Base-by-base conservation (phyloP, 1,140 invertebrate species). In the Tribolium madens region DNA sequence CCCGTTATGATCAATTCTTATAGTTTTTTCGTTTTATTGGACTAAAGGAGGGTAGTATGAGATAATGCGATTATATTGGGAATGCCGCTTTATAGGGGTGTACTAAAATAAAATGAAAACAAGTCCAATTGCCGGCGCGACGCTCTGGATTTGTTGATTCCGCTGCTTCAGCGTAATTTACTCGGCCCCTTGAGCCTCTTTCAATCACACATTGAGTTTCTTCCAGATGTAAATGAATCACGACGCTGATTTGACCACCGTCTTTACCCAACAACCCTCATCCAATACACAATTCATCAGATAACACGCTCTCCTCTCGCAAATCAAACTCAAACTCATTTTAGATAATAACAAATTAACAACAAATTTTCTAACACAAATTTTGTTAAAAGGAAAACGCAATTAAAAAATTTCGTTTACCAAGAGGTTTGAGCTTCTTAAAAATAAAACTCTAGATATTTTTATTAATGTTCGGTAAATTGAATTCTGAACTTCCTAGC, bases 81-180 rank as follows among this genome's bases (percentile, higher is more conserved):
- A 78, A 80, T 78, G 57, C 73, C 73, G 42, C 69, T 78, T 77
- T 80, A 76, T 77, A 77, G 78, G 82, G 81, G 78, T 76, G 75
- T 70, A 76, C 73, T 79, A 76, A 81, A 81, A 83, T 82, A 83
- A 83, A 83, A 83, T 83, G 80, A 83, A 83, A 83, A 82, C 80
- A 81, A 78, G 80, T 77, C 50, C 80, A 80, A 83, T 83, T 83
- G 82, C 73, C 79, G 77, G 31, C 53, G 72, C 68, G 52, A 18
- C 70, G 75, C 36, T 14, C 48, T 18, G 75, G 75, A 80, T 80
- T 81, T 80, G 77, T 78, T 68, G 79, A 78, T 75, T 79, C 76
- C 77, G 68, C 70, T 33, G 69, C 70, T 76, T 76, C 70, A 47
- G 21, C 68, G 68, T 70, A 73, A 76, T 78, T 80, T 76, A 9